Evolutionary conservation across 2,113 vertebrate species (phyloP).

Genomic region (Eupsittula cactorum): DNA sequence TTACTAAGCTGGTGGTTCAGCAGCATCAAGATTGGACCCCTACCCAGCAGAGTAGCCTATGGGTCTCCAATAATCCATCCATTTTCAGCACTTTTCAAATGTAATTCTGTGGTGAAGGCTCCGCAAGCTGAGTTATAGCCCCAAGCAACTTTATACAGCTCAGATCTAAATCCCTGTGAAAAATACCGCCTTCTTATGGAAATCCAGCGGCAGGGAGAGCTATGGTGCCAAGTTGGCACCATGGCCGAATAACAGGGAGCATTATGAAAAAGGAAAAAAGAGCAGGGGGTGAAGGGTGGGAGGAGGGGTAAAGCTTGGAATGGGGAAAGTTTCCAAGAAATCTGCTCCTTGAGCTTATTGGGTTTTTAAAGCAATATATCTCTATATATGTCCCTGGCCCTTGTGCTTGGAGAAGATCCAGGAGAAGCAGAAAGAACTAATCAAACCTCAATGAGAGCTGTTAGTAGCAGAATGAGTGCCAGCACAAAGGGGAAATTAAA

Average conservation of each 20-base stretch:
- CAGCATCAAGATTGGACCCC: background rate
- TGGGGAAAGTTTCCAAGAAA: conserved; percentile 60
- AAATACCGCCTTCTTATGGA: conserved; percentile 58
- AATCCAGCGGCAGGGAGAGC: conserved; percentile 31
- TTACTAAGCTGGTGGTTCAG: background rate
- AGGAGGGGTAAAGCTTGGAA: conserved; percentile 37
- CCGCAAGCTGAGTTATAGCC: background rate
- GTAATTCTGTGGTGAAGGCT: background rate
- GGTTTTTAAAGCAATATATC: conserved; percentile 60
- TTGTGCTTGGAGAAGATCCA: conserved; percentile 58
- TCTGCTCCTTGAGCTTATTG: conserved; percentile 14
- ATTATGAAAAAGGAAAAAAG: conserved; percentile 52
- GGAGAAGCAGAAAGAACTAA: conserved; percentile 61
- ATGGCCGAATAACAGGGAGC: conserved; percentile 32
- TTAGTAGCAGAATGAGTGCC: conserved; percentile 31
- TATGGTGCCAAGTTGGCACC: conserved; percentile 53
- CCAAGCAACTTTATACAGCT: conserved; percentile 47
- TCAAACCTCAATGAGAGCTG: conserved; percentile 51
- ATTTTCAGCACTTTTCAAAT: conserved; percentile 18
- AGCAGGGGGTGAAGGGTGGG: background rate
- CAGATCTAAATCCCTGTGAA: conserved; percentile 58
- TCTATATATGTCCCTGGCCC: conserved; percentile 59
- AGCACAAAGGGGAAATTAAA: conserved; percentile 50
- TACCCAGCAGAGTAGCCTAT: background rate
- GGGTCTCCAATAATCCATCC: background rate